These are phyloP conservation scores for Ovibos moschatus DNA, from an alignment of 2,113 vertebrate species.

Conservation along the genomic window DNA sequence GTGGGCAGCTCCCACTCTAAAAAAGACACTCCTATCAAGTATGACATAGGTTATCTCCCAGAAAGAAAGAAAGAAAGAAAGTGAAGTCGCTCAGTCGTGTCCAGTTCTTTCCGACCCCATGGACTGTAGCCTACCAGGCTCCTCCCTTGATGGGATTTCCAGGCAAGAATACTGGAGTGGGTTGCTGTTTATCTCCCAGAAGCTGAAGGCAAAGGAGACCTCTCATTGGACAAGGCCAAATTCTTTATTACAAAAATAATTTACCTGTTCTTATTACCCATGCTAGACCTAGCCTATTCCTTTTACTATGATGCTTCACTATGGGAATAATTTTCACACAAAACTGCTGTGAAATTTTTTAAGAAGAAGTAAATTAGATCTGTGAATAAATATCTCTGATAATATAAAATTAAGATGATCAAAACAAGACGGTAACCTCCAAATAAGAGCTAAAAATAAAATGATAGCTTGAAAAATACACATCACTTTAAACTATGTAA, in stretches of 20 bases:
- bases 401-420: neutral
- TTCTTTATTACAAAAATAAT: neutral
- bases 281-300: neutral
- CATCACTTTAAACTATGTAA: neutral
- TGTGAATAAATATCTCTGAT: neutral
- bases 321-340: neutral
- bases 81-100: neutral
- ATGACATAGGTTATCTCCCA: neutral
- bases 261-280: neutral
- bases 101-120: neutral
- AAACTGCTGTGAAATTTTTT: neutral
- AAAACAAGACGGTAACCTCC: neutral
- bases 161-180: neutral
- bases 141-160: neutral
- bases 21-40: neutral
- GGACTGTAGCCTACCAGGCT: neutral
- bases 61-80: neutral
- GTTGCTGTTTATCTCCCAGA: neutral
- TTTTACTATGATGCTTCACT: neutral
- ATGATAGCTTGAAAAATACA: neutral
- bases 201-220: neutral
- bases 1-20: neutral
- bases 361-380: neutral
- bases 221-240: neutral
- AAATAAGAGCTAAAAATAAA: constrained; percentile 19